Conservation (phyloP, 2,888 invertebrate genomes). For the Drosophila prostipennis region DNA sequence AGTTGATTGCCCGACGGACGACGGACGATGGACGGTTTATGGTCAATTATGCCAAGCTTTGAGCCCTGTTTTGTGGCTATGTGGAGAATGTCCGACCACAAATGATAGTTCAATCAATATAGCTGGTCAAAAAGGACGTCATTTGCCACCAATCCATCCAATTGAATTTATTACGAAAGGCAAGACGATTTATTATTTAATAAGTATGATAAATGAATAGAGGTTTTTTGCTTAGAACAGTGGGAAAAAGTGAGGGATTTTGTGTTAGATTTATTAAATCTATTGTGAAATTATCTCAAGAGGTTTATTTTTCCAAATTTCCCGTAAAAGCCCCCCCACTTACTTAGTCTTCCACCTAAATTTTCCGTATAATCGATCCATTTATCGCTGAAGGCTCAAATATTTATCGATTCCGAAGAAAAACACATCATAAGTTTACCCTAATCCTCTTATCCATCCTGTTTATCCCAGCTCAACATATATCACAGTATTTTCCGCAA, state of each 20-base stretch:
- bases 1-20: constrained; percentile 29
- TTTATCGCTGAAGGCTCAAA: constrained; percentile 28
- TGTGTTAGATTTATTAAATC: neutral
- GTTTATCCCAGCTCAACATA: constrained; percentile 35
- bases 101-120: constrained; percentile 60
- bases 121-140: constrained; percentile 17
- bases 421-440: constrained; percentile 33
- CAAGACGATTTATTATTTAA: constrained; percentile 60
- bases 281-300: neutral
- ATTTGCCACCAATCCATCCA: constrained; percentile 56
- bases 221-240: neutral
- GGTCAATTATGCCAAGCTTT: constrained; percentile 37
- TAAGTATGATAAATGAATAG: constrained; percentile 59
- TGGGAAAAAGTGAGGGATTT: neutral
- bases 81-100: constrained; percentile 33
- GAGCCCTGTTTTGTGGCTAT: constrained; percentile 21
- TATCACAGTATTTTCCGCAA: constrained; percentile 36
- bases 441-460: constrained; percentile 37
- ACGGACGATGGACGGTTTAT: constrained; percentile 17
- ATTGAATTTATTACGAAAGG: constrained; percentile 61
- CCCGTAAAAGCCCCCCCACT: neutral
- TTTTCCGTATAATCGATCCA: constrained; percentile 27
- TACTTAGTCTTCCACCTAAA: neutral
- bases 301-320: neutral
- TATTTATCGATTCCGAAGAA: constrained; percentile 40